phyloP scores from a whole-genome alignment of 2,888 invertebrate genomes.

The Seladonia tumulorum region DNA sequence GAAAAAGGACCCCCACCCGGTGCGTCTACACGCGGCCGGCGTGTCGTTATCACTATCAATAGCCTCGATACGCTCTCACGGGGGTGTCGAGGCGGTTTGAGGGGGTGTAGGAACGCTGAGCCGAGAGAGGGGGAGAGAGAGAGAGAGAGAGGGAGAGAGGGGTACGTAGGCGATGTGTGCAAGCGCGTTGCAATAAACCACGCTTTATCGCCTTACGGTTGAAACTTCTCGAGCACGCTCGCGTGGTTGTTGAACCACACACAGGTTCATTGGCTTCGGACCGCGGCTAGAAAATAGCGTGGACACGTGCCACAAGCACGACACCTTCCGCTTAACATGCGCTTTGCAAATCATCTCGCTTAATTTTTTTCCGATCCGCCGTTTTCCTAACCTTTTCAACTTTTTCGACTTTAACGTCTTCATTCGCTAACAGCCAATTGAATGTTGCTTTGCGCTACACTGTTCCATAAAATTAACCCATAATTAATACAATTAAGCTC shows the following conservation, averaged over 20 bases:
- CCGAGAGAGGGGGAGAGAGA: too few relatives aligned
- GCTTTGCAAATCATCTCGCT: not conserved
- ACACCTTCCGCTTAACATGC: not conserved
- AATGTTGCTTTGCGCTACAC: too few relatives aligned
- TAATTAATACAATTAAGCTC: too few relatives aligned
- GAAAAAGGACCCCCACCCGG: slow-evolving; percentile 29
- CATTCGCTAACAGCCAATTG: not conserved
- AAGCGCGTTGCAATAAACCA: slow-evolving; percentile 64
- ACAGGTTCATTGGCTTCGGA: slow-evolving; percentile 60
- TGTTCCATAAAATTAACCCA: too few relatives aligned
- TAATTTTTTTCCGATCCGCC: not conserved
- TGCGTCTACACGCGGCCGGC: slow-evolving; percentile 24
- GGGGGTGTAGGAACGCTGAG: not conserved
- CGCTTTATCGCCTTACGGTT: slow-evolving; percentile 64
- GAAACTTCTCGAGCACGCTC: slow-evolving; percentile 65
- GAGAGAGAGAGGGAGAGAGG: not conserved
- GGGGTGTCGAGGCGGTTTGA: not conserved
- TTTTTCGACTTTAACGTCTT: not conserved
- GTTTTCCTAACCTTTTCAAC: not conserved
- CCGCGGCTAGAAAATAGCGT: slow-evolving; percentile 40
- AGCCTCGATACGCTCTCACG: slow-evolving; percentile 43
- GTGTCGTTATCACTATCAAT: slow-evolving; percentile 58
- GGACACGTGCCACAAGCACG: slow-evolving; percentile 12
- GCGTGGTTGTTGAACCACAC: slow-evolving; percentile 67
- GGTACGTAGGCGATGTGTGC: slow-evolving; percentile 39